phyloP scores from a whole-genome alignment of 2,113 vertebrate species.

The Mandrillus leucophaeus region DNA sequence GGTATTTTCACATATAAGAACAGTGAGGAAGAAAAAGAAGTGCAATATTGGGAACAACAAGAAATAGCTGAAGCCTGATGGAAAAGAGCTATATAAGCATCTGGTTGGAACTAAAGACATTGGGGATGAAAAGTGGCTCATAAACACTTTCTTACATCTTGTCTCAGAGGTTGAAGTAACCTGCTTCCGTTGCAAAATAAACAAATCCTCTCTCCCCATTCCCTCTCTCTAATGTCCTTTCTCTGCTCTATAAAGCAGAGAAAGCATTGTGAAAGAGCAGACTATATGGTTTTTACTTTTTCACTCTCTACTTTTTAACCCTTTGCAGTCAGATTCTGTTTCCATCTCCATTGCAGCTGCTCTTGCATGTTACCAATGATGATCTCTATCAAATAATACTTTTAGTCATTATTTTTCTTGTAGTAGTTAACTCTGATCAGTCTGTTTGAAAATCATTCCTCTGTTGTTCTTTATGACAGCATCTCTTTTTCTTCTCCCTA shows the following conservation, averaged over 20 bases:
- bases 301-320: not conserved
- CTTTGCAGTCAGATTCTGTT: not conserved
- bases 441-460: constrained; percentile 17
- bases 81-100: not conserved
- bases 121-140: not conserved
- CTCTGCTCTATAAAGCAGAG: not conserved
- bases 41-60: not conserved
- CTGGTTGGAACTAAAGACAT: not conserved
- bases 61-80: not conserved
- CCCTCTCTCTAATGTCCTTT: not conserved
- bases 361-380: not conserved
- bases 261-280: not conserved
- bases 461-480: not conserved
- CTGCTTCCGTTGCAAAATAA: not conserved
- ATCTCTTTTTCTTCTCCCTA: constrained; percentile 12
- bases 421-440: not conserved
- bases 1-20: not conserved
- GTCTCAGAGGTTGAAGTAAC: not conserved
- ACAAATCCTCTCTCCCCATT: not conserved
- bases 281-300: not conserved
- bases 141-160: not conserved
- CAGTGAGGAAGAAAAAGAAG: not conserved
- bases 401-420: constrained; percentile 39
- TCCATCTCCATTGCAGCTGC: not conserved
- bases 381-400: not conserved